Conservation (phyloP, 1,140 invertebrate genomes). For the Panagrolaimus sp. region DNA sequence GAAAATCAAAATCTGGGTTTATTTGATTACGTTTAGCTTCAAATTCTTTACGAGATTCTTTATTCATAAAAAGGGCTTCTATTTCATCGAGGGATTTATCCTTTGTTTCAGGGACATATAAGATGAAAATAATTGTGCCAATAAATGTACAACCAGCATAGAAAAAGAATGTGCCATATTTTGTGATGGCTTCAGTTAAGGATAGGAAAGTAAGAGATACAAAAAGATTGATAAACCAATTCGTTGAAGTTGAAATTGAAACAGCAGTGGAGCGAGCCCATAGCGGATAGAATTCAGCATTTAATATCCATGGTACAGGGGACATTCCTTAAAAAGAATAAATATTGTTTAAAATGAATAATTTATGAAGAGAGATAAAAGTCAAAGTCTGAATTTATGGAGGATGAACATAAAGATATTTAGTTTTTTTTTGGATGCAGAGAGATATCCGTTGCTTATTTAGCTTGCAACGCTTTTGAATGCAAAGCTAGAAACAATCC, state of each 20-base stretch:
- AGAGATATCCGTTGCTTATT: too few relatives aligned
- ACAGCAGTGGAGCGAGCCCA: conserved; percentile 64
- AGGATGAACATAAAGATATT: too few relatives aligned
- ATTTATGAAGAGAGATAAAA: too few relatives aligned
- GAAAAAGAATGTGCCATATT: conserved; percentile 59
- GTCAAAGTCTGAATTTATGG: too few relatives aligned
- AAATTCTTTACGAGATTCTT: conserved; percentile 14
- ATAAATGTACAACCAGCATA: background rate
- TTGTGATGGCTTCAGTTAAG: conserved; percentile 61
- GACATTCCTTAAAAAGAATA: conserved; percentile 61
- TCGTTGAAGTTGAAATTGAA: conserved; percentile 64
- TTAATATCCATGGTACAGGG: conserved; percentile 68
- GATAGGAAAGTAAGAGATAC: conserved; percentile 69
- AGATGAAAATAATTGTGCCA: conserved; percentile 69
- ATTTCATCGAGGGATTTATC: conserved; percentile 83
- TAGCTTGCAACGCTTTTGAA: too few relatives aligned
- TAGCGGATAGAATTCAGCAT: conserved; percentile 66
- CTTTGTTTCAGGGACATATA: conserved; percentile 81
- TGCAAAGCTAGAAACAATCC: too few relatives aligned
- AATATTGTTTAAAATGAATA: too few relatives aligned
- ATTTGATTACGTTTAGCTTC: background rate
- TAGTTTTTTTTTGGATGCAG: too few relatives aligned
- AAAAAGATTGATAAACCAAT: conserved; percentile 66
- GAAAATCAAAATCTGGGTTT: too few relatives aligned
- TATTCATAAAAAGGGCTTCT: conserved; percentile 43